phyloP scores from a whole-genome alignment of 35 echinoderm and acorn worm species.

The Acanthaster planci region DNA sequence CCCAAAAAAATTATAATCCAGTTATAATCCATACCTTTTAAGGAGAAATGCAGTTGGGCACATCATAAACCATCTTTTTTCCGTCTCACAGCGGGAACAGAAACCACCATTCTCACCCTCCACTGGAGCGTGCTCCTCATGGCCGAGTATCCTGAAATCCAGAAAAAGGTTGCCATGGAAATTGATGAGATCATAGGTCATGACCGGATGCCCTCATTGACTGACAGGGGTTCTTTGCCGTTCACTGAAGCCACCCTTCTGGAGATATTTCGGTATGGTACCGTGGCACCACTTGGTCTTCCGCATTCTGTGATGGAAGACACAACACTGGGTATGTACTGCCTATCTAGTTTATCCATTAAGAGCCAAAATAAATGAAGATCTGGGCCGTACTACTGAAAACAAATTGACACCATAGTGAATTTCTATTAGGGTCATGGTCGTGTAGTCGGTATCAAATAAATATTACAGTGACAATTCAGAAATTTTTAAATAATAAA shows the following conservation, averaged over 20 bases:
- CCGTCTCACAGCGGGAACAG: constrained; percentile 30
- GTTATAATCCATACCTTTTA: no score
- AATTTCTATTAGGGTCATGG: no score
- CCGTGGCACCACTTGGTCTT: constrained; percentile 8
- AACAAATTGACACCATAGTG: no score
- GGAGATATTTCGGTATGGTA: constrained; percentile 47
- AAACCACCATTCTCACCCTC: constrained; percentile 40
- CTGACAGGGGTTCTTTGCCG: constrained; percentile 40
- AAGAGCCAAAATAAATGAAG: no score
- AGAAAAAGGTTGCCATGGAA: constrained; percentile 53
- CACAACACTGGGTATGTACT: constrained; percentile 21
- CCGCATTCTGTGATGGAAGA: constrained; percentile 3
- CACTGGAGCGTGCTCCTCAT: constrained; percentile 47
- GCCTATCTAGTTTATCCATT: no score
- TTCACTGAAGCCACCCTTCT: constrained; percentile 44
- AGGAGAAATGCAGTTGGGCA: no score
- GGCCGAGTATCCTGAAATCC: constrained; percentile 62
- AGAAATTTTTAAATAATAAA: no score
- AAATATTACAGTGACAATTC: no score
- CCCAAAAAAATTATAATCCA: no score
- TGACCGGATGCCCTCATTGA: constrained; percentile 48
- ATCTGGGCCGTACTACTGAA: no score
- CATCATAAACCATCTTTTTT: no score
- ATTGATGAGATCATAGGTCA: constrained; percentile 50
- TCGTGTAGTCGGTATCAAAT: no score